Evolutionary conservation across 2,113 vertebrate species (phyloP).

Genomic region (Bos taurus): ARS-UCD2.0 NC_037347.1:36282501-36283000

Average conservation of each 20-base stretch:
- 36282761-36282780: conserved; percentile 35
- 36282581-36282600: conserved; percentile 49
- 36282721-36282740: conserved; percentile 49
- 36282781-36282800: conserved; percentile 18
- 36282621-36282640: conserved; percentile 56
- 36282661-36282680: not conserved
- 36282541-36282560: not conserved
- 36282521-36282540: conserved; percentile 33
- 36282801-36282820: conserved; percentile 25
- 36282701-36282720: conserved; percentile 60
- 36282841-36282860: conserved; percentile 7
- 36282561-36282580: conserved; percentile 37
- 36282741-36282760: conserved; percentile 60
- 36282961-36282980: not conserved
- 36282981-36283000: not conserved
- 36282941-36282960: not conserved
- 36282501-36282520: conserved; percentile 65
- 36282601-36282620: conserved; percentile 63
- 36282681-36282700: conserved; percentile 60
- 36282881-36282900: not conserved
- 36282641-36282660: conserved; percentile 56
- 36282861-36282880: not conserved
- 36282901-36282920: not conserved
- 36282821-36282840: not conserved
- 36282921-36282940: not conserved